A percentile compares a stretch with the other conserved stretches of the same genome.
phyloP scores from a whole-genome alignment of 2,888 invertebrate genomes.

The Chrysolina oricalcia region DNA sequence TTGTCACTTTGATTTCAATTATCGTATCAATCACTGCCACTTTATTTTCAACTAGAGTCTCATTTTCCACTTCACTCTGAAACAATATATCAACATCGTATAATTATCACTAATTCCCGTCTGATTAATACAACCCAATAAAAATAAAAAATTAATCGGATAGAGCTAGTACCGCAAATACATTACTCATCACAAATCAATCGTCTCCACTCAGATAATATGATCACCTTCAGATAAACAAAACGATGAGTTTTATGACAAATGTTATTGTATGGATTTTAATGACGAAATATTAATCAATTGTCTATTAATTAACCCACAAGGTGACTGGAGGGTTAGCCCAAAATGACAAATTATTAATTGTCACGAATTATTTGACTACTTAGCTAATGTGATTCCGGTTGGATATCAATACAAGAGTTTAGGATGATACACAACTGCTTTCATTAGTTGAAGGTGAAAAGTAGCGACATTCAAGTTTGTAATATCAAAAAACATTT shows the following conservation, averaged over 20 bases:
- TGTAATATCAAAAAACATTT: neutral
- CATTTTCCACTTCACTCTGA: neutral
- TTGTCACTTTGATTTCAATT: neutral
- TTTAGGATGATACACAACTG: neutral
- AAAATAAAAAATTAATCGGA: conserved; percentile 1
- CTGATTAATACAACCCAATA: conserved; percentile 7
- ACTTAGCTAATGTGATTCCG: neutral
- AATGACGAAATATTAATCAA: neutral
- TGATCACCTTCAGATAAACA: conserved; percentile 21
- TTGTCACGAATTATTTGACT: neutral
- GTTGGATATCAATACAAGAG: neutral
- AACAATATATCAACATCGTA: conserved; percentile 12
- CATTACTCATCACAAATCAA: conserved; percentile 20
- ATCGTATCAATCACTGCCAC: conserved; percentile 23
- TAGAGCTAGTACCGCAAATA: neutral
- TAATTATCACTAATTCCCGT: neutral
- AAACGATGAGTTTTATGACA: conserved; percentile 16
- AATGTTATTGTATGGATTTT: conserved; percentile 8
- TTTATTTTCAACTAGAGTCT: neutral
- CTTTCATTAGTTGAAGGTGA: conserved; percentile 3
- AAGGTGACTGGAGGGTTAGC: conserved; percentile 8
- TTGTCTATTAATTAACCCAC: conserved; percentile 4
- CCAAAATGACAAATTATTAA: conserved; percentile 6
- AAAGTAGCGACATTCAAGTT: neutral
- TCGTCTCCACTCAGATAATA: neutral